A percentile compares a stretch with the other conserved stretches of the same genome.
Evolutionary conservation across 2,888 invertebrate species (phyloP).

Genomic region (Orgyia antiqua): DNA sequence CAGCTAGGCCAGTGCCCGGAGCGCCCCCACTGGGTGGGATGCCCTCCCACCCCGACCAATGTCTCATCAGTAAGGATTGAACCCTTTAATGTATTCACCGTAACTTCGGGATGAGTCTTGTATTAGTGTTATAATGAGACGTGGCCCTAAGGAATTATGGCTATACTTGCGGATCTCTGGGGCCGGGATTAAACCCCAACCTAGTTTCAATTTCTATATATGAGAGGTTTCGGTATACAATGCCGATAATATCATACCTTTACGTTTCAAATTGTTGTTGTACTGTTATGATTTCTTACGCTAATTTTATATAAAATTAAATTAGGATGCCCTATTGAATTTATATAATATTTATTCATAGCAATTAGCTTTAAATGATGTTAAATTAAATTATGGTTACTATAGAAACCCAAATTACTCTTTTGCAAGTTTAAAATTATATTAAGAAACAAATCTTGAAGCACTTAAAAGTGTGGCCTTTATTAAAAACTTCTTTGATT

Average conservation of each 20-base stretch:
- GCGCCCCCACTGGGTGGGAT: constrained; percentile 52
- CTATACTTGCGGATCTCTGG: constrained; percentile 65
- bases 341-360: too few species aligned
- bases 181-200: constrained; percentile 66
- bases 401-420: constrained; percentile 10
- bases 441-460: constrained; percentile 31
- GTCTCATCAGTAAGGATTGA: constrained; percentile 78
- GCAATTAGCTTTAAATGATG: too few species aligned
- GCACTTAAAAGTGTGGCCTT: constrained; percentile 28
- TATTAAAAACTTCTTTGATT: constrained; percentile 32
- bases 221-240: constrained; percentile 49
- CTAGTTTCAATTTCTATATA: constrained; percentile 71
- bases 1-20: constrained; percentile 60
- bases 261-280: constrained; percentile 26
- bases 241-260: constrained; percentile 44
- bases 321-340: too few species aligned
- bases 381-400: neutral
- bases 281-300: constrained; percentile 21
- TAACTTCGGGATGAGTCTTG: constrained; percentile 78
- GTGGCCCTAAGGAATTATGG: constrained; percentile 76
- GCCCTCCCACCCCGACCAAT: constrained; percentile 60
- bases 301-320: too few species aligned
- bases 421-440: constrained; percentile 20
- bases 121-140: constrained; percentile 79
- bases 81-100: constrained; percentile 78